phyloP scores from a whole-genome alignment of 2,797 vertebrate genomes.

The Chaenodraco wilsoni region DNA sequence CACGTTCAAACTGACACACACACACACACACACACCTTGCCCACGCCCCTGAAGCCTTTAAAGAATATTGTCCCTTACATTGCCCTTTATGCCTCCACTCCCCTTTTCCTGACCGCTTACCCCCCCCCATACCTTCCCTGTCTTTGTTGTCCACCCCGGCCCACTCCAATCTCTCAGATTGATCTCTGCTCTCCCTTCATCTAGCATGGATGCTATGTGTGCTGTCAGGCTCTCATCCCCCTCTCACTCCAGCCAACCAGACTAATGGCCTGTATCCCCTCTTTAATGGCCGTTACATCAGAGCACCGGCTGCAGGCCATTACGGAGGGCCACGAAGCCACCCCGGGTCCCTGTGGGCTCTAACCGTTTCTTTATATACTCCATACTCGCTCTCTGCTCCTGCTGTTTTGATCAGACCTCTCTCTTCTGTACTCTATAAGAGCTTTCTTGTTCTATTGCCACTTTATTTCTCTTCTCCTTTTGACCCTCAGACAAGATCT shows the following conservation, averaged over 20 bases:
- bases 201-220: slow-evolving; percentile 71
- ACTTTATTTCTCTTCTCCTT: slow-evolving; percentile 6
- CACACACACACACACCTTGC: slow-evolving; percentile 23
- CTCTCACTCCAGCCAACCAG: slow-evolving; percentile 66
- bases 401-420: slow-evolving; percentile 21
- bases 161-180: slow-evolving; percentile 67
- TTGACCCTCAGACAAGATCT: background rate
- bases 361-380: slow-evolving; percentile 60
- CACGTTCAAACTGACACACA: slow-evolving; percentile 15
- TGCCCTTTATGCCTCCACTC: slow-evolving; percentile 48
- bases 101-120: slow-evolving; percentile 23
- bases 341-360: slow-evolving; percentile 46
- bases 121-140: background rate
- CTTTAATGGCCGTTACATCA: slow-evolving; percentile 82
- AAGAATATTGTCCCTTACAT: slow-evolving; percentile 39
- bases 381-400: slow-evolving; percentile 10
- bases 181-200: slow-evolving; percentile 65
- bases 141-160: slow-evolving; percentile 50
- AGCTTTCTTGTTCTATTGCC: slow-evolving; percentile 5
- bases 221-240: slow-evolving; percentile 62
- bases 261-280: slow-evolving; percentile 79
- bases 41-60: slow-evolving; percentile 24
- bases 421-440: slow-evolving; percentile 5
- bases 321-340: slow-evolving; percentile 67
- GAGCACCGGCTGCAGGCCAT: slow-evolving; percentile 61